A percentile compares a stretch with the other conserved stretches of the same genome.
Evolutionary conservation across 2,113 vertebrate genomes (phyloP).

Genomic region (Bothrops jararaca): DNA sequence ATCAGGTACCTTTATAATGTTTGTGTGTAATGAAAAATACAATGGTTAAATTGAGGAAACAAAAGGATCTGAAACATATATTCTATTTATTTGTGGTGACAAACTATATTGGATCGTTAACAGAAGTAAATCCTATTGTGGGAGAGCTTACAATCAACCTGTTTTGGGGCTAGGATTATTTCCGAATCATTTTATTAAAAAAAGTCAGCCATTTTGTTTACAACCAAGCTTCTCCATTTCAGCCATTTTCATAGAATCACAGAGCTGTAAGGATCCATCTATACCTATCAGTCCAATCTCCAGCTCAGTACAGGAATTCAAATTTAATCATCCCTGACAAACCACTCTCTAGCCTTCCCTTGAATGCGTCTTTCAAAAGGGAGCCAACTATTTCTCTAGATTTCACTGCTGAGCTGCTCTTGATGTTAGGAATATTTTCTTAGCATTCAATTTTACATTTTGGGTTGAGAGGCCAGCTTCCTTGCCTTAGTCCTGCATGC

Average conservation of each 20-base stretch:
- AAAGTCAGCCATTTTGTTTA: not conserved
- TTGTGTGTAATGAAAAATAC: not conserved
- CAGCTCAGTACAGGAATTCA: not conserved
- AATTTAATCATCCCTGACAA: not conserved
- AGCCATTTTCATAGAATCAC: not conserved
- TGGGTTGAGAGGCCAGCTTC: not conserved
- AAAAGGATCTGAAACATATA: not conserved
- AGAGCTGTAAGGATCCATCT: not conserved
- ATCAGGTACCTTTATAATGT: not conserved
- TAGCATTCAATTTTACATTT: not conserved
- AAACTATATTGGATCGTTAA: not conserved
- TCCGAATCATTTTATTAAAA: not conserved
- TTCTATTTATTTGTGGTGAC: not conserved
- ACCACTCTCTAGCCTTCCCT: not conserved
- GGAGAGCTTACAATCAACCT: not conserved
- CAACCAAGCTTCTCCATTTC: not conserved
- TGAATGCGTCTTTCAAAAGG: not conserved
- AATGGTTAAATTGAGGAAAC: not conserved
- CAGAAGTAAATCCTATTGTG: not conserved
- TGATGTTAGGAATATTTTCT: not conserved
- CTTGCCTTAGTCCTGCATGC: not conserved
- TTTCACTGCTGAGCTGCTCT: not conserved
- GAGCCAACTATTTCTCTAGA: not conserved
- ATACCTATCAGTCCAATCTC: not conserved
- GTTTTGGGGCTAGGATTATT: not conserved